These are phyloP conservation scores for Hypomecis atomaria DNA, from an alignment of 2,888 invertebrate species.

Conservation along the genomic window DNA sequence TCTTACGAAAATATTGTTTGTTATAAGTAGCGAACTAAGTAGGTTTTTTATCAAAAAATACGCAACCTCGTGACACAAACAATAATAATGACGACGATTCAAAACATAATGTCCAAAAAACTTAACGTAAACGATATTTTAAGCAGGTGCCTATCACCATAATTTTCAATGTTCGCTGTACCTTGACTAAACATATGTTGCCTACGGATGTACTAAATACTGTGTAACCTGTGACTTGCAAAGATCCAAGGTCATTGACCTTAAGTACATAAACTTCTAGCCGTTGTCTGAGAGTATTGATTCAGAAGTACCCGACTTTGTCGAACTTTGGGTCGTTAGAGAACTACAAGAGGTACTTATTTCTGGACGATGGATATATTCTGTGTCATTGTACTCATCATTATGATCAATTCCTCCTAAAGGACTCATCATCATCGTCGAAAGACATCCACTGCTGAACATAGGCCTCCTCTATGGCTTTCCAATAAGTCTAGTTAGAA, in stretches of 20 bases:
- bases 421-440: no score
- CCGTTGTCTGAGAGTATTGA: constrained; percentile 2
- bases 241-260: constrained; percentile 9
- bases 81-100: neutral
- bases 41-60: no score
- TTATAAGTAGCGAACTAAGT: no score
- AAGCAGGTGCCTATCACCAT: neutral
- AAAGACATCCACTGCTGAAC: no score
- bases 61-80: no score
- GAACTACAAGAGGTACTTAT: neutral
- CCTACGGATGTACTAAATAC: neutral
- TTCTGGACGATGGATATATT: no score
- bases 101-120: neutral
- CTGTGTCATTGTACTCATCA: no score
- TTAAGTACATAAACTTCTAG: neutral
- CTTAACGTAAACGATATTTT: constrained; percentile 1
- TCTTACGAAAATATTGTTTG: no score
- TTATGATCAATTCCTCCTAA: no score
- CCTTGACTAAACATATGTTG: neutral
- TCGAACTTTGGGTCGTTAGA: neutral
- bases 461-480: no score
- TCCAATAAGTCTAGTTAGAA: no score
- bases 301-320: neutral
- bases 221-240: constrained; percentile 5
- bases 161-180: neutral